Conservation (phyloP, 2,888 invertebrate genomes). For the Nemoura dubitans region DNA sequence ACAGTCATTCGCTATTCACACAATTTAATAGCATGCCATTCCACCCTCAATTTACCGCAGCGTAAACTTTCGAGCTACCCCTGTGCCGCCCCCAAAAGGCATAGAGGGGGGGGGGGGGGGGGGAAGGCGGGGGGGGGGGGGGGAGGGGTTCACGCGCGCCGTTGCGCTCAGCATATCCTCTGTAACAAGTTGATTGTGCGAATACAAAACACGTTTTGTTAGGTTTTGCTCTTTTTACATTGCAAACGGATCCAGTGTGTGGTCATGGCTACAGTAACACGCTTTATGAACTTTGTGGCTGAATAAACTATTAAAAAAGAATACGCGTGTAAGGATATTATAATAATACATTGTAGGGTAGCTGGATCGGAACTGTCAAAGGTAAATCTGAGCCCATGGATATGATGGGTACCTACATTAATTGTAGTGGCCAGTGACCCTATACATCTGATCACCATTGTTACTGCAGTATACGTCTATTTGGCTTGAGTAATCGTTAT, state of each 20-base stretch:
- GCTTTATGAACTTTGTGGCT: background rate
- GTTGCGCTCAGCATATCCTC: no score
- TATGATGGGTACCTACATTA: background rate
- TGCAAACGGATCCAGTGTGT: background rate
- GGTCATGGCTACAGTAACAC: background rate
- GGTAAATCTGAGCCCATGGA: no score
- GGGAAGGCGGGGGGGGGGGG: no score
- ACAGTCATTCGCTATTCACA: constrained; percentile 8
- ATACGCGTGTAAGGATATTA: background rate
- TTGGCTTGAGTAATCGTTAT: no score
- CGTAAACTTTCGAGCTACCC: background rate
- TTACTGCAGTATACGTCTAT: no score
- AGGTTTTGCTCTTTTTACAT: constrained; percentile 29
- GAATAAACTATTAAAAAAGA: constrained; percentile 18
- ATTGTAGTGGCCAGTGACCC: background rate
- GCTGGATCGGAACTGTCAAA: background rate
- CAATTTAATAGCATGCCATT: constrained; percentile 18
- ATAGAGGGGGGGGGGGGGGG: background rate
- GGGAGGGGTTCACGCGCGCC: background rate
- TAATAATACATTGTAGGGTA: background rate
- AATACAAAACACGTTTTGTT: constrained; percentile 13
- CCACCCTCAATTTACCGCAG: constrained; percentile 36
- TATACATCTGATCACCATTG: no score
- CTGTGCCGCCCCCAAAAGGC: background rate
- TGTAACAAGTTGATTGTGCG: constrained; percentile 28